Evolutionary conservation across 2,797 vertebrate species (phyloP).

Genomic region (Myotis findleyi): DNA sequence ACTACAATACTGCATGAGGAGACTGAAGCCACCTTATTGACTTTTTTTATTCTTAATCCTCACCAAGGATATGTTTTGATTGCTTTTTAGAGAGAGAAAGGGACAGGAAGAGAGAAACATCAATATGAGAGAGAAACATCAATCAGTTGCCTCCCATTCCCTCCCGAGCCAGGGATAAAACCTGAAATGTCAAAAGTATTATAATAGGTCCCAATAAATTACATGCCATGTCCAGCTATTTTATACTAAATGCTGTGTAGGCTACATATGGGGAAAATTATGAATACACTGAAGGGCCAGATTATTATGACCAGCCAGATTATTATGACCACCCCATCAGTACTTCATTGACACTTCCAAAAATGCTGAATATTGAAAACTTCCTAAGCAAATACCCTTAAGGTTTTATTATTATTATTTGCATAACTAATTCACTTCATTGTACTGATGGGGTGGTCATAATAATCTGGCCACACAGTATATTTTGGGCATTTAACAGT

Average conservation of each 20-base stretch:
- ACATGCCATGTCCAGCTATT: not conserved
- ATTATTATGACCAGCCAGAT: no score
- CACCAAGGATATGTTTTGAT: not conserved
- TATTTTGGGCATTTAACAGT: constrained; percentile 30
- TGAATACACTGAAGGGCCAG: not conserved
- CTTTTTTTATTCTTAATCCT: not conserved
- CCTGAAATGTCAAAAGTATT: not conserved
- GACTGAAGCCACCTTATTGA: not conserved
- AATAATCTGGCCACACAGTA: not conserved
- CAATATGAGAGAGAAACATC: not conserved
- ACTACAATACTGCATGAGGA: not conserved
- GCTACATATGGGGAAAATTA: not conserved
- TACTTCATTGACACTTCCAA: no score
- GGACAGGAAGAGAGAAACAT: not conserved
- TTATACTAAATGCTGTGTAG: not conserved
- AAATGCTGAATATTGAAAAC: no score
- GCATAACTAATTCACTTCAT: no score
- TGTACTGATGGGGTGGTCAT: no score
- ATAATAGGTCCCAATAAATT: not conserved
- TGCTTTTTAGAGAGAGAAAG: not conserved
- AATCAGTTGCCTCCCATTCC: not conserved
- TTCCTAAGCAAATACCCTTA: no score
- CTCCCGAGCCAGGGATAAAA: not conserved
- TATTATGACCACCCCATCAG: no score
- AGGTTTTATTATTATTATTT: no score